These are phyloP conservation scores for Sipha maydis DNA, from an alignment of 2,888 invertebrate genomes.

Conservation along the genomic window DNA sequence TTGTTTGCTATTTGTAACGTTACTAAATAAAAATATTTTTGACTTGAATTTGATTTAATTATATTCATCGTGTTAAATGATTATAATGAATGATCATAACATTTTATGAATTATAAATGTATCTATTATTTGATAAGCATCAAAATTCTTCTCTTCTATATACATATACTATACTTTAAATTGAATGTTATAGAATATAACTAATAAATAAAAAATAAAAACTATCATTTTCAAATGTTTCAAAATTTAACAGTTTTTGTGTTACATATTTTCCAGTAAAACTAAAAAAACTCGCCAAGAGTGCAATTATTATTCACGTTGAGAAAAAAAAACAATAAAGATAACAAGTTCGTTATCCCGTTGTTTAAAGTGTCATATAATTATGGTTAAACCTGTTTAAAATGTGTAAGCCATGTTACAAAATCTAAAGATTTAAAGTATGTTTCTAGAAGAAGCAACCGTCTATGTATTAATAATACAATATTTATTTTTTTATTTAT, in stretches of 20 bases:
- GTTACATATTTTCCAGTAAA: too few relatives aligned
- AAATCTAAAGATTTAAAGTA: slow-evolving; percentile 26
- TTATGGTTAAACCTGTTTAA: neutral
- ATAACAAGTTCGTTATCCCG: neutral
- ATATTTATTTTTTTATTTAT: slow-evolving; percentile 5
- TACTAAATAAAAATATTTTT: neutral
- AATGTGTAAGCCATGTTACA: neutral
- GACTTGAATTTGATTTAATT: neutral
- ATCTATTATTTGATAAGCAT: too few relatives aligned
- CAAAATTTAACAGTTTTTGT: neutral
- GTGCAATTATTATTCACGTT: neutral
- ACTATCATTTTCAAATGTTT: neutral
- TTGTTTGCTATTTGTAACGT: neutral
- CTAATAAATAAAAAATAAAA: neutral
- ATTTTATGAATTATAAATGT: neutral
- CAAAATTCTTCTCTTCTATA: too few relatives aligned
- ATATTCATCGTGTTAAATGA: neutral
- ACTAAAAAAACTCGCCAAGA: too few relatives aligned
- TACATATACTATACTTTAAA: too few relatives aligned
- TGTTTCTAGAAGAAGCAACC: neutral
- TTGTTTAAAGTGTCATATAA: neutral
- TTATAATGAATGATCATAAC: neutral
- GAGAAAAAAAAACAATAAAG: slow-evolving; percentile 15
- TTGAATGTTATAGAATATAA: too few relatives aligned
- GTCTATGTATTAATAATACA: neutral